Evolutionary conservation across 1,140 invertebrate species (phyloP), one percentile per base, ranked within the genome.

Genomic region (roundworm (Caenorhabditis elegans)): DNA sequence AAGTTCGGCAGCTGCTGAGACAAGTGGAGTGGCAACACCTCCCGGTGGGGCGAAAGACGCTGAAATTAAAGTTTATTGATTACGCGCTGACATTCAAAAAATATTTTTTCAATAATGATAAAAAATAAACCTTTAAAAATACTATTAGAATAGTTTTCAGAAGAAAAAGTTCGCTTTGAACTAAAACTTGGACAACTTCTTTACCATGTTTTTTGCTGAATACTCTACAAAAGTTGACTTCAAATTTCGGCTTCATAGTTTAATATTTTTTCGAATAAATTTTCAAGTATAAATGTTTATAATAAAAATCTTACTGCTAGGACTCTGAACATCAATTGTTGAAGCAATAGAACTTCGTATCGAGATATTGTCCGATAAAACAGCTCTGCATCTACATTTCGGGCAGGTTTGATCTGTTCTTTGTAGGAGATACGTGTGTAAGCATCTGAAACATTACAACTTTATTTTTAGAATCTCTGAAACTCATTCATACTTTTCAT

Each of bases 401-500:
- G 85, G 85, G 47, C 85, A 86, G 15, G 55, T 86, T 24, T 85
- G 82, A 36, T 85, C 82, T 31, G 47, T 79, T 22, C 80, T 81
- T 46, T 82, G 83, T 15, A 65, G 53, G 17, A 80, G 79, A 55
- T 65, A 86, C 19, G 80, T 86, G 53, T 82, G 83, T 19, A 86
- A 48, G 80, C 86, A 86, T 80, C 80, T 86, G 43, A 34, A 85
- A 86, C 39, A 43, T 15, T 17, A 10, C n/a, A 31, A 26, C 34
- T 24, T 53, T 0, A 28, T 75, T 39, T 17, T 24, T 43, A 15
- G n/a, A 24, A 39, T 11, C 6, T 11, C 11, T 47, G 2, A 76
- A 6, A 60, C 36, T 11, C 17, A 15, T 34, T 28, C 24, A 81
- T 43, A 87, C 87, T 82, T 85, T 82, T 89, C 88, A 79, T 89